These are phyloP conservation scores for Phalanger gymnotis DNA, from an alignment of 2,797 vertebrate genomes.

Conservation along the genomic window DNA sequence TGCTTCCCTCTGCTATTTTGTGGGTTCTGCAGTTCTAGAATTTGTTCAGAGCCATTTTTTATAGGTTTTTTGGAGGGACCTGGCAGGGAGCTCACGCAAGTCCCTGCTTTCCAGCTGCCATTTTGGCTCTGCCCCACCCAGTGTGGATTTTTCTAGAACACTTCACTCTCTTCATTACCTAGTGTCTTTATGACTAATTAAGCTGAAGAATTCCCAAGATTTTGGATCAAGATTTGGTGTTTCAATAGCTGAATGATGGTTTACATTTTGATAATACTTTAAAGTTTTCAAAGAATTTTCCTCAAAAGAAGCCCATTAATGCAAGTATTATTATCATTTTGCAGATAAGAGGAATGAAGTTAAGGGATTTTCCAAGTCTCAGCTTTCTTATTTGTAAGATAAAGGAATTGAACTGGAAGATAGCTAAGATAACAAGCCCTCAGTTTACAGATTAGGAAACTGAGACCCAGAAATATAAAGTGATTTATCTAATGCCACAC, in stretches of 20 bases:
- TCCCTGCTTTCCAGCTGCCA: no score
- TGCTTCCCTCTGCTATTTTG: no score
- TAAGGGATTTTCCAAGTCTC: not conserved
- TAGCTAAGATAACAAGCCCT: not conserved
- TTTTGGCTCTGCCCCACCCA: no score
- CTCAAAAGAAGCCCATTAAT: not conserved
- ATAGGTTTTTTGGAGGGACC: no score
- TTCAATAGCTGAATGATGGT: not conserved
- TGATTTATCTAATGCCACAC: not conserved
- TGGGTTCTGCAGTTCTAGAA: no score
- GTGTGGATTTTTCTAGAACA: not conserved
- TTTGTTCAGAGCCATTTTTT: no score
- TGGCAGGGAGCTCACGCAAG: no score
- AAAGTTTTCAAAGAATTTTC: not conserved
- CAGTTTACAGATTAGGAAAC: not conserved
- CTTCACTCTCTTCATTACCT: not conserved
- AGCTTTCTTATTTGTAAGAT: not conserved
- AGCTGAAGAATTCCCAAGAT: not conserved
- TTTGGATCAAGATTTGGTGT: conserved; percentile 5
- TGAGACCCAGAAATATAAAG: not conserved
- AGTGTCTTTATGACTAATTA: not conserved
- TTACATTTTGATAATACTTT: not conserved
- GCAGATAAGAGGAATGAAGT: not conserved
- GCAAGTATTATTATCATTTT: not conserved
- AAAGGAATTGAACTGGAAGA: not conserved